Evolutionary conservation across 2,888 invertebrate genomes (phyloP).

Genomic region (Tuta absoluta): DNA sequence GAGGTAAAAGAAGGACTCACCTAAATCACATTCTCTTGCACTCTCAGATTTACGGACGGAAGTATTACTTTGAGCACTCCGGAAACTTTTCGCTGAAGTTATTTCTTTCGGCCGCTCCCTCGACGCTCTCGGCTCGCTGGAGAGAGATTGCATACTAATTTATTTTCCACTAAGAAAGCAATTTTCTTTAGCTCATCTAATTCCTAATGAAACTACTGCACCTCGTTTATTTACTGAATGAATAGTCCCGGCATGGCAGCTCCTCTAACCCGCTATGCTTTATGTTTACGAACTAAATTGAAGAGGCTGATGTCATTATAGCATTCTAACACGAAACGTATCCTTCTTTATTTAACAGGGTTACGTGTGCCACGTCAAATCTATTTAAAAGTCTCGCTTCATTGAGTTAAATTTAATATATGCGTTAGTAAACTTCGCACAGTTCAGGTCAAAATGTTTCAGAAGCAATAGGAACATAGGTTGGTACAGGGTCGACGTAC

Average conservation of each 20-base stretch:
- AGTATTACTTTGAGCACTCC: slow-evolving; percentile 57
- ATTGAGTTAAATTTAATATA: slow-evolving; percentile 25
- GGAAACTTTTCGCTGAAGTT: slow-evolving; percentile 46
- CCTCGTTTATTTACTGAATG: slow-evolving; percentile 37
- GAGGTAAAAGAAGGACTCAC: slow-evolving; percentile 50
- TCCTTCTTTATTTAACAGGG: slow-evolving; percentile 47
- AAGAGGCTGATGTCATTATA: slow-evolving; percentile 36
- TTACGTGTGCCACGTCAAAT: slow-evolving; percentile 49
- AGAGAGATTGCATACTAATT: slow-evolving; percentile 47
- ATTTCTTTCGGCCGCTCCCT: slow-evolving; percentile 52
- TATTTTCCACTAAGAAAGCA: slow-evolving; percentile 31
- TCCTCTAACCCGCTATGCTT: slow-evolving; percentile 8
- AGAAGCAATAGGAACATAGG: neutral
- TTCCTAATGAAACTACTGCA: slow-evolving; percentile 34
- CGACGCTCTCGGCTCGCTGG: slow-evolving; percentile 53
- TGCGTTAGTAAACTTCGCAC: neutral
- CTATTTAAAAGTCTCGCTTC: slow-evolving; percentile 54
- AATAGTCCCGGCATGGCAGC: slow-evolving; percentile 34
- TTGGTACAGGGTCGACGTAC: too few species aligned
- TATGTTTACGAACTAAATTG: slow-evolving; percentile 39
- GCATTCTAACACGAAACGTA: slow-evolving; percentile 32
- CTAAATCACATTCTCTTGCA: slow-evolving; percentile 64
- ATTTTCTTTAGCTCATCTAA: neutral
- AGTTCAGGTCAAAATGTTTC: neutral
- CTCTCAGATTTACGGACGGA: slow-evolving; percentile 70